Base-by-base conservation (phyloP, 2,888 invertebrate species). In the Patella caerulea region DNA sequence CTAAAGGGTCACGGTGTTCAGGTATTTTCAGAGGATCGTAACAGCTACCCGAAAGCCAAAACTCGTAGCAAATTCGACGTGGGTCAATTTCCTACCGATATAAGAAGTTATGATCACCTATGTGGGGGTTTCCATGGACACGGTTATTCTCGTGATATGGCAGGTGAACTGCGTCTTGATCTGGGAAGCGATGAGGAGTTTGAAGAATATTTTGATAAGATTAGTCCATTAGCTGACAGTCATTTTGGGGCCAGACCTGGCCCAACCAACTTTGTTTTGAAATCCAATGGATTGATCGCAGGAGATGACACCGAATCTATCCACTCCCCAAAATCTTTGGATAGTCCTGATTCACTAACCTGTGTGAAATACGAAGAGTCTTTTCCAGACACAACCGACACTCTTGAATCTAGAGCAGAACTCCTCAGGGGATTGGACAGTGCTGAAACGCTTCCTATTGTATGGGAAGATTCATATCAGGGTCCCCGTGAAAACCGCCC, bases 391-490 rank as follows among this genome's bases (percentile, higher is more conserved):
- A 14, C 65, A 4, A 34, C 59, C 45, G 73, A 76, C 72, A 72
- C 29, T 19, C 55, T 73, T 53, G 75, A 78, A 7, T 34, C 54
- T 15, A 53, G 56, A n/a, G 73, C 69, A 56, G 76, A 76, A 19
- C 74, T 80, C 7, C 55, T 76, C 24, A 74, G 76, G 12, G 75
- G 77, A 55, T 75, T 81, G 53, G 77, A 81, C 70, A 77, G 79
- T 52, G 77, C 77, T 5, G 77, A 81, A 54, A 77, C 79, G 2
- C 75, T 81, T 3, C 81, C 81, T 34, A 81, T 76, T 14, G 75
- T 81, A 12, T 79, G 73, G 73, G 81, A 81, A 70, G 77, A 81
- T 65, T 75, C 77, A 9, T 81, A 81, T 55, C 79, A 79, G 76
- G 79, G 79, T 17, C 73, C 65, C 53, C 45, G 79, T 19, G 79